Evolutionary conservation across 2,113 vertebrate species (phyloP).

Genomic region (Leuciscus idus): DNA sequence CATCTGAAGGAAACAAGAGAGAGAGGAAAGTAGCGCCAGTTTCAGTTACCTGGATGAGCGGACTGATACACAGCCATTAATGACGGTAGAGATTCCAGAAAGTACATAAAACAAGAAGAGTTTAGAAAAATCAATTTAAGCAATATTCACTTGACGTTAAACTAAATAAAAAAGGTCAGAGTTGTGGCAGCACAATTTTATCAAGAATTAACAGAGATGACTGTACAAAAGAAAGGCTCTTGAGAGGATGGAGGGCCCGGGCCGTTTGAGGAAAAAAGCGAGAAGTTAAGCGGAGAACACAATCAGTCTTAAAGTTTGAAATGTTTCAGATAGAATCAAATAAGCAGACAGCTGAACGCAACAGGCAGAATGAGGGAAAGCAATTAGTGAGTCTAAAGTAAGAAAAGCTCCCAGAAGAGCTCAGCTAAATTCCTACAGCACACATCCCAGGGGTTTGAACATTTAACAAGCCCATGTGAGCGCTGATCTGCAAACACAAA

Average conservation of each 20-base stretch:
- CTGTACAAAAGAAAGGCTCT: neutral
- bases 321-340: too few species aligned
- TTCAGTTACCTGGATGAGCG: neutral
- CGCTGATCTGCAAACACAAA: neutral
- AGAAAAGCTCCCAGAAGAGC: constrained; percentile 22
- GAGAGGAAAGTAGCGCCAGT: neutral
- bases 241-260: neutral
- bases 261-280: neutral
- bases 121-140: neutral
- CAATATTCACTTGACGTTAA: neutral
- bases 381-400: constrained; percentile 2
- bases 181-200: neutral
- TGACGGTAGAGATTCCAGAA: neutral
- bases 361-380: neutral
- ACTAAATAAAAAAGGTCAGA: neutral
- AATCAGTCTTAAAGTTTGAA: too few species aligned
- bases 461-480: constrained; percentile 33
- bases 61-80: neutral
- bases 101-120: neutral
- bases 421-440: constrained; percentile 30
- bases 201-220: neutral
- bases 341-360: neutral
- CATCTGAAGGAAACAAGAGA: neutral
- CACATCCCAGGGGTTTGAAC: constrained; percentile 9
- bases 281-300: too few species aligned